Evolutionary conservation across 2,888 invertebrate genomes (phyloP).

Genomic region (Iselma pallidipennis): DNA sequence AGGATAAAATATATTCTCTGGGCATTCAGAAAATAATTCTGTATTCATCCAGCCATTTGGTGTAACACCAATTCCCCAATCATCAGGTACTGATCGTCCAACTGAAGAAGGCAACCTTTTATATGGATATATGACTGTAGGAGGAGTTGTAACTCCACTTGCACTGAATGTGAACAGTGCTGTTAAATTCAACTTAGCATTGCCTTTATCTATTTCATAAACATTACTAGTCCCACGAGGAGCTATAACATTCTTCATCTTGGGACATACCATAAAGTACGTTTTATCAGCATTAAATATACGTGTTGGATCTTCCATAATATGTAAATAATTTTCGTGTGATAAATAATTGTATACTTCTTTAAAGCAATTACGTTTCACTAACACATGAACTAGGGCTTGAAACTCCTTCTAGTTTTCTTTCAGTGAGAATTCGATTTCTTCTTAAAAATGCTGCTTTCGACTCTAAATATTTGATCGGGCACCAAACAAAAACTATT

Average conservation of each 20-base stretch:
- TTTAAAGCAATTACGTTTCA: too few relatives aligned
- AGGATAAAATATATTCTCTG: conserved; percentile 26
- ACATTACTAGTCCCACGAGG: conserved; percentile 41
- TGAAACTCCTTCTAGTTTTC: too few relatives aligned
- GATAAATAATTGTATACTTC: too few relatives aligned
- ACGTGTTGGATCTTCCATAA: conserved; percentile 34
- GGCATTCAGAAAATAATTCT: conserved; percentile 38
- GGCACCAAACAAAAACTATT: too few relatives aligned
- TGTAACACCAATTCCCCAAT: conserved; percentile 41
- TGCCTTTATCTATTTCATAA: conserved; percentile 48
- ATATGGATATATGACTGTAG: conserved; percentile 49
- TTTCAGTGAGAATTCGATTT: too few relatives aligned
- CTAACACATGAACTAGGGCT: too few relatives aligned
- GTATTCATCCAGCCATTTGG: conserved; percentile 39
- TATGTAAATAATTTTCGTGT: conserved; percentile 22
- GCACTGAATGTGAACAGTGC: conserved; percentile 52
- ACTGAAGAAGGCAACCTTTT: conserved; percentile 43
- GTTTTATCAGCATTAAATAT: conserved; percentile 44
- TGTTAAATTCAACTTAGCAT: conserved; percentile 46
- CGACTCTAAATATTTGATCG: too few relatives aligned
- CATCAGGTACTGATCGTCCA: conserved; percentile 38
- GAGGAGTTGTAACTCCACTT: conserved; percentile 42
- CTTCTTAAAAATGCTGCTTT: too few relatives aligned
- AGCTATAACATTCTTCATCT: conserved; percentile 35
- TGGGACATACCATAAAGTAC: conserved; percentile 37